These are phyloP conservation scores for Anarhynchus alexandrinus DNA, from an alignment of 2,113 vertebrate genomes.

Conservation along the genomic window DNA sequence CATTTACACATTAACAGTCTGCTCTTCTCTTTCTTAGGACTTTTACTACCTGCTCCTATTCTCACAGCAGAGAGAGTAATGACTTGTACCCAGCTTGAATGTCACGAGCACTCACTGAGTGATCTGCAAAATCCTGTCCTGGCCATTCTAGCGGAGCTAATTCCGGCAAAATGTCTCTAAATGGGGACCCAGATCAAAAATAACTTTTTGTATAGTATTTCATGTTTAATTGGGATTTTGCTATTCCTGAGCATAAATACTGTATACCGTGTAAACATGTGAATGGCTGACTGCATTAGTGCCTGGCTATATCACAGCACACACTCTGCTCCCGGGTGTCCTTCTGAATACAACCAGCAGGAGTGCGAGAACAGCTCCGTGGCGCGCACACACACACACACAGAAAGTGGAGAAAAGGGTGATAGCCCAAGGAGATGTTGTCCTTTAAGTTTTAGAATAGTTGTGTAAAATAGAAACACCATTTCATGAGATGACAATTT, in stretches of 20 bases:
- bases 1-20: conserved; percentile 10
- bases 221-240: not conserved
- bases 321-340: not conserved
- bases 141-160: not conserved
- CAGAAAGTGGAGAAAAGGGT: not conserved
- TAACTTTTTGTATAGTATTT: not conserved
- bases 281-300: not conserved
- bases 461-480: not conserved
- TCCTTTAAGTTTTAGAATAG: not conserved
- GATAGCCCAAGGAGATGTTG: not conserved
- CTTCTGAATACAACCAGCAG: not conserved
- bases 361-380: not conserved
- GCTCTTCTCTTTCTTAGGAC: not conserved
- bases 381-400: not conserved
- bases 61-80: not conserved
- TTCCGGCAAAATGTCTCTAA: not conserved
- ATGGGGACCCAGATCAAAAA: not conserved
- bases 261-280: not conserved
- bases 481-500: not conserved
- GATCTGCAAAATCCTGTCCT: not conserved
- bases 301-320: not conserved
- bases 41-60: not conserved
- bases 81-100: not conserved
- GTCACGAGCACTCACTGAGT: not conserved
- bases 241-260: not conserved